phyloP scores from a whole-genome alignment of 2,797 vertebrate genomes.

The Pelobates cultripes region DNA sequence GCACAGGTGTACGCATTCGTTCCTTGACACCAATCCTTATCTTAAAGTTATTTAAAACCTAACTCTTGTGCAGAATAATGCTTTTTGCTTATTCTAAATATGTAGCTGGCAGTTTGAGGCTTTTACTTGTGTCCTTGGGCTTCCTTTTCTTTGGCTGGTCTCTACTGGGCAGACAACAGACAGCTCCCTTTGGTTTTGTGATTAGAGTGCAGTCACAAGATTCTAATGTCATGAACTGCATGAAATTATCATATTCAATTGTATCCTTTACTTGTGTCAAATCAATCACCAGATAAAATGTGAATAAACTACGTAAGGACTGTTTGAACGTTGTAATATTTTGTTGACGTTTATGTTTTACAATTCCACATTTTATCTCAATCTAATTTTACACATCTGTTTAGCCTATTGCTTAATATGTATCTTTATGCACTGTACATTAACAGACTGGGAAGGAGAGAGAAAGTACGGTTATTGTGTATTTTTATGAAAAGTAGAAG shows the following conservation, averaged over 20 bases:
- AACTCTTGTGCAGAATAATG: no score
- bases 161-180: no score
- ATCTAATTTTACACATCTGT: constrained; percentile 13
- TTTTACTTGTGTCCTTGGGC: no score
- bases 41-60: no score
- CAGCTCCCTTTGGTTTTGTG: no score
- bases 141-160: no score
- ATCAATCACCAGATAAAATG: neutral
- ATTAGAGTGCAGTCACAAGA: no score
- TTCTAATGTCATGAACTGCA: no score
- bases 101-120: no score
- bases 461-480: constrained; percentile 13
- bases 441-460: neutral
- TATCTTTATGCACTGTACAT: neutral
- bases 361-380: constrained; percentile 11
- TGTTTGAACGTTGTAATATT: constrained; percentile 13
- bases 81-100: no score
- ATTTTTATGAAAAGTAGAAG: constrained; percentile 21
- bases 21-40: no score
- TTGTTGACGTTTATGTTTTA: constrained; percentile 13
- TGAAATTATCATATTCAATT: neutral
- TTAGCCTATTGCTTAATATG: constrained; percentile 3
- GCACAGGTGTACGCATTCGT: no score
- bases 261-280: constrained; percentile 2
- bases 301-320: neutral